These are phyloP conservation scores for Crematogaster levior DNA, from an alignment of 2,888 invertebrate species.

Conservation along the genomic window DNA sequence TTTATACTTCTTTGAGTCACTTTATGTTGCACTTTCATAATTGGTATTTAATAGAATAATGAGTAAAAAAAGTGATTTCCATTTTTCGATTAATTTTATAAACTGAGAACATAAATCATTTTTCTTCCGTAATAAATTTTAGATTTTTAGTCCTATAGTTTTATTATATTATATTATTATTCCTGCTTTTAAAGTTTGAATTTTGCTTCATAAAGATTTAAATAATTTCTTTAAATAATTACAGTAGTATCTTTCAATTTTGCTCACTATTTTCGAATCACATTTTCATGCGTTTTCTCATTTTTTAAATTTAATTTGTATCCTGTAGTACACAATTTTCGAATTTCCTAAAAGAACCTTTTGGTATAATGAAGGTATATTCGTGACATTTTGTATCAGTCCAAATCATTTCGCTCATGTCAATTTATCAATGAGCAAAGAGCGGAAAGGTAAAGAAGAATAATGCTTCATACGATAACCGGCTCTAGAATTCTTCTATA, in stretches of 20 bases:
- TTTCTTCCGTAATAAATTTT: background rate
- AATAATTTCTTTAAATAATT: background rate
- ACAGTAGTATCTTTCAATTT: constrained; percentile 31
- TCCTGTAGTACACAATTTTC: background rate
- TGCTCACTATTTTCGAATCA: constrained; percentile 44
- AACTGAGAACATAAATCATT: background rate
- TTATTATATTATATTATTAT: background rate
- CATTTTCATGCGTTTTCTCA: constrained; percentile 37
- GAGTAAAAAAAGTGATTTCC: background rate
- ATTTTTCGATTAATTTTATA: background rate
- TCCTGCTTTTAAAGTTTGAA: background rate
- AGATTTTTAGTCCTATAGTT: background rate
- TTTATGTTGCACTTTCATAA: background rate
- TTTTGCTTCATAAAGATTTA: background rate
- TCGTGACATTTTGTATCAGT: constrained; percentile 9
- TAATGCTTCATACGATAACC: constrained; percentile 33
- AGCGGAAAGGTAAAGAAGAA: constrained; percentile 52
- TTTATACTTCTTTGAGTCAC: background rate
- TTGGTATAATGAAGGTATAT: constrained; percentile 20
- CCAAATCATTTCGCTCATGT: background rate
- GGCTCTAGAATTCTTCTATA: constrained; percentile 68
- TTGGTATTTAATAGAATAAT: background rate
- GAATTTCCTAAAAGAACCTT: constrained; percentile 1
- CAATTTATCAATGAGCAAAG: constrained; percentile 63
- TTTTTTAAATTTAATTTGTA: background rate